Evolutionary conservation across 2,888 invertebrate species (phyloP), one percentile per base, ranked within the genome.

Genomic region (Hyles lineata): DNA sequence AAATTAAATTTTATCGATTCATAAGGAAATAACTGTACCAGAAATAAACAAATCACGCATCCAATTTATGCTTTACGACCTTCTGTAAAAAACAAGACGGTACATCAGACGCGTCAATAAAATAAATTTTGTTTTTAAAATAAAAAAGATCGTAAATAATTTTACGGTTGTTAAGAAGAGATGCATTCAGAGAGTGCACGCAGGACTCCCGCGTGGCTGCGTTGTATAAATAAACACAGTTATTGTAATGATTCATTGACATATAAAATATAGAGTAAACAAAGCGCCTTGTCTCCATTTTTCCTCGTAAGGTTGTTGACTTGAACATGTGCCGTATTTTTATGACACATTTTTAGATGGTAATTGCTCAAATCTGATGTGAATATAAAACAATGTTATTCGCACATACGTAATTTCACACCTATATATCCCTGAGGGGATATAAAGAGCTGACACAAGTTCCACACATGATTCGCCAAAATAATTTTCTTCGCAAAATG

Each of bases 181-280:
- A 72, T 58, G 72, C 72, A 67, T 59, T 60, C 58, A 21, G 23
- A 35, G 35, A 58, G n/a, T 58, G 58, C 67, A 19, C 35, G 29
- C 29, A 21, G 50, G 23, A 21, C 72, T 72, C 72, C 72, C 72
- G 72, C 72, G 58, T 72, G 17, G 72, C 11, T 23, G 74, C 76
- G 75, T 71, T 74, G 76, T 72, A 72, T 67, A 67, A 72, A 72
- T 72, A 72, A 72, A 72, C 72, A 67, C 19, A 19, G 32, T 58
- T 71, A 72, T 63, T 58, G 67, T 67, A 63, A 72, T 58, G 72
- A 63, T 58, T 72, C 72, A 63, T 72, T 72, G 72, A 72, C 58
- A 67, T 67, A 50, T 67, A 67, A 67, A 67, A 50, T 50, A 50
- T 67, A 21, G 23, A 43, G 67, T 67, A 67, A 67, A 67, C 67